phyloP scores from a whole-genome alignment of 2,797 vertebrate species.

The Takifugu rubripes region DNA sequence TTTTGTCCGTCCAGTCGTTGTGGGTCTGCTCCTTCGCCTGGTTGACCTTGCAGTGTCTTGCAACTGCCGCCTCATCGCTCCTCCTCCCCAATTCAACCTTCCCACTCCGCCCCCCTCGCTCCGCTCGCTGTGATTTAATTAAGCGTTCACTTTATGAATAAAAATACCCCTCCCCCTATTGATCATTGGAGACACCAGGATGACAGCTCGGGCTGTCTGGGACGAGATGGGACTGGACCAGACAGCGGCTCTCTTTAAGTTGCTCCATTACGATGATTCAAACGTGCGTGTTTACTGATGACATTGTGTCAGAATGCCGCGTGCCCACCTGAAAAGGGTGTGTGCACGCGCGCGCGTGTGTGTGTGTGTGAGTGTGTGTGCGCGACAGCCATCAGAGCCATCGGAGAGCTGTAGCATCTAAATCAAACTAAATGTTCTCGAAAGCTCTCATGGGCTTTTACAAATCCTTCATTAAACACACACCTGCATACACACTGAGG shows the following conservation, averaged over 20 bases:
- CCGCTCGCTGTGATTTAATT: constrained; percentile 89
- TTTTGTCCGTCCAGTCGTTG: constrained; percentile 38
- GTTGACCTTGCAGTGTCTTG: constrained; percentile 60
- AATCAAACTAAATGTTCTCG: constrained; percentile 89
- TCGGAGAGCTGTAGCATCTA: constrained; percentile 76
- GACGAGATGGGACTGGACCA: constrained; percentile 33
- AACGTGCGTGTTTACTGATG: constrained; percentile 22
- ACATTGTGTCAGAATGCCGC: constrained; percentile 7
- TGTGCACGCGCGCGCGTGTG: background rate
- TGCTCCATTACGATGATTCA: constrained; percentile 33
- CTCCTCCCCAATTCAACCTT: constrained; percentile 21
- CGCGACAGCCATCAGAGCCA: constrained; percentile 51
- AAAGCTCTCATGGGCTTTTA: constrained; percentile 84
- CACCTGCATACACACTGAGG: background rate
- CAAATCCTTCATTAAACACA: constrained; percentile 54
- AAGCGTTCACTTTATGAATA: constrained; percentile 93
- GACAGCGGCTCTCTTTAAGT: constrained; percentile 44
- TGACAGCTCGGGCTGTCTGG: constrained; percentile 51
- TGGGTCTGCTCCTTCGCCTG: constrained; percentile 57
- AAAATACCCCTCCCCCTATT: constrained; percentile 92
- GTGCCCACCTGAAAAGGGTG: constrained; percentile 20
- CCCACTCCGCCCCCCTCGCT: constrained; percentile 74
- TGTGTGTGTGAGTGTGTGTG: constrained; percentile 28
- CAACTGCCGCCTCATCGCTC: constrained; percentile 27
- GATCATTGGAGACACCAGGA: constrained; percentile 79